These are phyloP conservation scores for Oceanites oceanicus DNA, from an alignment of 2,113 vertebrate species.

Conservation along the genomic window DNA sequence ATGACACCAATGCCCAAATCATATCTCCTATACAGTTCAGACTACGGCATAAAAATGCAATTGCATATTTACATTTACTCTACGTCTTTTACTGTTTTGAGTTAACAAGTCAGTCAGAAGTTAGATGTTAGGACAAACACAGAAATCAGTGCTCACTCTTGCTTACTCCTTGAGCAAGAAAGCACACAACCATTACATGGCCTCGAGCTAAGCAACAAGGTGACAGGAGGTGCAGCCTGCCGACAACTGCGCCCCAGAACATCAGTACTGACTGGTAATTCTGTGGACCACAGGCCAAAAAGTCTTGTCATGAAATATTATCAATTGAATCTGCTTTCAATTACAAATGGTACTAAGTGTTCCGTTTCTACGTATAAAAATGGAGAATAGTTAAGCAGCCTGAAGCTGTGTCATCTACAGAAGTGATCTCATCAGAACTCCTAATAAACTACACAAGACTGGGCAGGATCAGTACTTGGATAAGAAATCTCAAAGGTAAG, in stretches of 20 bases:
- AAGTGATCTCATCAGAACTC: not conserved
- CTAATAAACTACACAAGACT: not conserved
- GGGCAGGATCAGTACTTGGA: not conserved
- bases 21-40: not conserved
- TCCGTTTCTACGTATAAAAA: not conserved
- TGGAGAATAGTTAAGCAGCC: not conserved
- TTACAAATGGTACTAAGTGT: not conserved
- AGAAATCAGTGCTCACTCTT: not conserved
- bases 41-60: not conserved
- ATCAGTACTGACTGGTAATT: not conserved
- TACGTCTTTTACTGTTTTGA: not conserved
- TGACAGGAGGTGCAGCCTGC: not conserved
- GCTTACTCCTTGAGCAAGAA: not conserved
- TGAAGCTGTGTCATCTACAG: not conserved
- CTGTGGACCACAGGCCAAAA: not conserved
- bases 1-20: not conserved
- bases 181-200: not conserved
- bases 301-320: not conserved
- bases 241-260: not conserved
- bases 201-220: not conserved
- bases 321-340: not conserved
- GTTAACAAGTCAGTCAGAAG: not conserved
- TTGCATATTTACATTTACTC: not conserved
- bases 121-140: not conserved
- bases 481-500: not conserved